Evolutionary conservation across 2,888 invertebrate species (phyloP).

Genomic region (Pollenia angustigena): DNA sequence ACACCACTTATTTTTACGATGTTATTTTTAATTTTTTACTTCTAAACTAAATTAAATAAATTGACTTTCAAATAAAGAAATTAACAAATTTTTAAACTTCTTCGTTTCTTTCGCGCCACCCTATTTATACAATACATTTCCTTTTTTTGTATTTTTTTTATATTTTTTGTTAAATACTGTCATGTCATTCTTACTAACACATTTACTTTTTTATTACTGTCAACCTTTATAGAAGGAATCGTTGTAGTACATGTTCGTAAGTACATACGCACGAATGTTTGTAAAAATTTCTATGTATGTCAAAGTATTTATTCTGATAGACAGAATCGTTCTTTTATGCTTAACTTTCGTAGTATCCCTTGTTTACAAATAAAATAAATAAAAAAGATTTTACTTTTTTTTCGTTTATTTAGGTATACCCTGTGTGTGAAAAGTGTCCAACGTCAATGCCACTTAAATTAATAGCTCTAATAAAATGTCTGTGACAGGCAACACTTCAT

Average conservation of each 20-base stretch:
- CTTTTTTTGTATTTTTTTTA: background rate
- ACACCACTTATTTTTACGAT: too few relatives aligned
- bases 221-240: constrained; percentile 21
- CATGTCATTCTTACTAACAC: constrained; percentile 54
- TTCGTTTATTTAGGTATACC: constrained; percentile 6
- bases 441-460: constrained; percentile 80
- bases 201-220: constrained; percentile 36
- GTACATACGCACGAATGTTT: background rate
- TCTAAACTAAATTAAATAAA: too few relatives aligned
- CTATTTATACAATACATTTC: background rate
- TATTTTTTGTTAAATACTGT: constrained; percentile 21
- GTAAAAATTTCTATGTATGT: background rate
- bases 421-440: constrained; percentile 64
- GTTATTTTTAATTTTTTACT: too few relatives aligned
- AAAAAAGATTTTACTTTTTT: constrained; percentile 30
- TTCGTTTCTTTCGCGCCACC: too few relatives aligned
- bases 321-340: constrained; percentile 37
- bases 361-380: constrained; percentile 57
- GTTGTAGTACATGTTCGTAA: background rate
- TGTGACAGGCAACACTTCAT: constrained; percentile 76
- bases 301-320: constrained; percentile 24
- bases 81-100: too few relatives aligned
- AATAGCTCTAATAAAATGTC: constrained; percentile 83
- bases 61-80: too few relatives aligned
- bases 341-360: constrained; percentile 28